Percentiles rank a stretch among this genome's conserved stretches.
Conservation (phyloP, 2,888 invertebrate genomes). For the Sipha maydis region DNA sequence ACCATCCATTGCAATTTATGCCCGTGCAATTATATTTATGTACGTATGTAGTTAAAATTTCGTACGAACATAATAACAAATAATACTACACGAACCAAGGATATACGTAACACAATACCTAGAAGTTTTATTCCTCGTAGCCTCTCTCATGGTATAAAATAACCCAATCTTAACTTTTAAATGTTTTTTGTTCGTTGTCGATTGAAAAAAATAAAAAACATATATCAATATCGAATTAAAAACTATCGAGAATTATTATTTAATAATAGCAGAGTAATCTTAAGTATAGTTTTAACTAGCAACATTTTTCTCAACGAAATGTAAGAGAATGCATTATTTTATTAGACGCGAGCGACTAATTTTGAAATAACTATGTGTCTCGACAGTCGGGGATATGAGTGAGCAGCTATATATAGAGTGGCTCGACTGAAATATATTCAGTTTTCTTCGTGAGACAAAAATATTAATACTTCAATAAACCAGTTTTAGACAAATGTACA, state of each 20-base stretch:
- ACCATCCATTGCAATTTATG: constrained; percentile 1
- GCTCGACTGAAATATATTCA: constrained; percentile 38
- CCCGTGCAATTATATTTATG: constrained; percentile 38
- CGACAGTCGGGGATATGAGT: constrained; percentile 24
- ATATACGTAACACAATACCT: constrained; percentile 28
- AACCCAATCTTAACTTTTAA: background rate
- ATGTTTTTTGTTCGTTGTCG: background rate
- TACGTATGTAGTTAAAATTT: constrained; percentile 23
- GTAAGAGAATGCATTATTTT: constrained; percentile 8
- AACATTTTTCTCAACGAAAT: background rate
- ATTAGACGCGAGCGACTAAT: constrained; percentile 34
- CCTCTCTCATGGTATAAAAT: background rate
- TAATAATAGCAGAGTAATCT: too few relatives aligned
- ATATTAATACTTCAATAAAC: constrained; percentile 23
- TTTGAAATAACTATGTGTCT: constrained; percentile 19
- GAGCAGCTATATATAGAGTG: constrained; percentile 32
- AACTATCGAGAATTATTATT: background rate
- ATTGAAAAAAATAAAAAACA: background rate
- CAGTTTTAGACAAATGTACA: constrained; percentile 36
- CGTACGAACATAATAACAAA: constrained; percentile 29
- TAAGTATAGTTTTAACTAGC: background rate
- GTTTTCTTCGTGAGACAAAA: constrained; percentile 4
- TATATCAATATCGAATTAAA: background rate
- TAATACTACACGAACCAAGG: constrained; percentile 37
- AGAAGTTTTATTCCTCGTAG: constrained; percentile 3